These are phyloP conservation scores for Tricholauxania praeusta DNA, from an alignment of 2,888 invertebrate genomes.

Conservation along the genomic window DNA sequence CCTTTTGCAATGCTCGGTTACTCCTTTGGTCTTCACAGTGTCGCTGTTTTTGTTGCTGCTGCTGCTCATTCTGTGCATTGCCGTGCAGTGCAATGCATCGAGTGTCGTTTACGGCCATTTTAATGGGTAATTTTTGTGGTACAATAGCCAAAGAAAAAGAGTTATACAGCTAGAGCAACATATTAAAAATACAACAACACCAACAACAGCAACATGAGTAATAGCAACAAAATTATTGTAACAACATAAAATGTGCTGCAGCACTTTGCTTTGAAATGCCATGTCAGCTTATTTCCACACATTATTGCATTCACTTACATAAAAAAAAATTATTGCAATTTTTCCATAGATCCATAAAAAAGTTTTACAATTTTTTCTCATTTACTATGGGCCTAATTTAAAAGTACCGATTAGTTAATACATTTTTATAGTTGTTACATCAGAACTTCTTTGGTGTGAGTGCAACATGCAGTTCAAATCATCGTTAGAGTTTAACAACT, in stretches of 20 bases:
- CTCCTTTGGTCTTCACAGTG: no score
- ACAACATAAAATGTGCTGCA: conserved; percentile 4
- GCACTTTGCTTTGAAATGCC: conserved; percentile 13
- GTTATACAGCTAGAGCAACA: not conserved
- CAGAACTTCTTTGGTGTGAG: no score
- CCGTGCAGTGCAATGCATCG: conserved; percentile 13
- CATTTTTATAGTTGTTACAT: no score
- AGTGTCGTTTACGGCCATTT: conserved; percentile 29
- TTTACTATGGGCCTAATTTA: no score
- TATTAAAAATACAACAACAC: not conserved
- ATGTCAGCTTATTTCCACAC: conserved; percentile 13
- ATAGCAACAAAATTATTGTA: conserved; percentile 2
- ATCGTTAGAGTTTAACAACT: no score
- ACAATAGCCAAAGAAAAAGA: conserved; percentile 13
- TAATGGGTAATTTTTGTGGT: conserved; percentile 29
- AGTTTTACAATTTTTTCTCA: no score
- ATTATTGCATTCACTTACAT: not conserved
- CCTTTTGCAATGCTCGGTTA: conserved; percentile 14
- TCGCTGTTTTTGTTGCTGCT: no score
- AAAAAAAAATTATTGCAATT: not conserved
- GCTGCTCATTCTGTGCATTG: no score
- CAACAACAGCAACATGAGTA: not conserved
- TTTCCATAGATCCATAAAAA: no score
- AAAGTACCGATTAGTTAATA: no score
- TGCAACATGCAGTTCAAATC: no score